Percentiles rank a stretch among this genome's conserved stretches.
These are phyloP conservation scores for Calyptommatus sinebrachiatus DNA, from an alignment of 2,113 vertebrate species.

Conservation along the genomic window DNA sequence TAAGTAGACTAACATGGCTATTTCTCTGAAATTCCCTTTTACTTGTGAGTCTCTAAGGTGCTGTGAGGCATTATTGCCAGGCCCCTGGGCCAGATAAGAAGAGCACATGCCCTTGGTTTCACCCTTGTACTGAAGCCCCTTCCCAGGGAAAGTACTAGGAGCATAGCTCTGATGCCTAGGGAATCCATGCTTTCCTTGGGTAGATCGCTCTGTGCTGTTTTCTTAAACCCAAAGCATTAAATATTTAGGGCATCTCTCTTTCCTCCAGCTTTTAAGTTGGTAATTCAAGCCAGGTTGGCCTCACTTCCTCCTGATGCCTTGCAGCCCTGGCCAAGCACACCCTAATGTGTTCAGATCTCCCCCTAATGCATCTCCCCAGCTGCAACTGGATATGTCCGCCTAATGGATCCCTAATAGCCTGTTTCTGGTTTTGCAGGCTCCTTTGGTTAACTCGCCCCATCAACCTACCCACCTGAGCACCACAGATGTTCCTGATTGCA, in stretches of 20 bases:
- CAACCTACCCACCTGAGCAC: neutral
- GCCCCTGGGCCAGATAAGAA: accelerated
- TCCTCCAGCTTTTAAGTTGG: slow-evolving; percentile 68
- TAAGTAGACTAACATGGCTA: no score
- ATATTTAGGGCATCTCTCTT: slow-evolving; percentile 63
- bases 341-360: slow-evolving; percentile 73
- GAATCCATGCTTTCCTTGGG: slow-evolving; percentile 53
- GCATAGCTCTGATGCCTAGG: slow-evolving; percentile 41
- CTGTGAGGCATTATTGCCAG: no score
- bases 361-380: slow-evolving; percentile 74
- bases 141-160: no score
- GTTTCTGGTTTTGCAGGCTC: slow-evolving; percentile 78
- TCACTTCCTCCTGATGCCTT: slow-evolving; percentile 70
- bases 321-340: slow-evolving; percentile 58
- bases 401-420: slow-evolving; percentile 82
- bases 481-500: neutral
- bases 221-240: slow-evolving; percentile 66
- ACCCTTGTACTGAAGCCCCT: no score
- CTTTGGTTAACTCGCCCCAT: slow-evolving; percentile 57
- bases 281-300: slow-evolving; percentile 72
- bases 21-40: no score
- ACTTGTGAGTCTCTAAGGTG: no score
- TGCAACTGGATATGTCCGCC: slow-evolving; percentile 74
- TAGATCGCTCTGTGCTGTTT: slow-evolving; percentile 60
- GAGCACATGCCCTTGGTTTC: no score